Percentiles rank a stretch among this genome's conserved stretches.
These are phyloP conservation scores for Rafetus swinhoei DNA, from an alignment of 2,113 vertebrate genomes.

Conservation along the genomic window DNA sequence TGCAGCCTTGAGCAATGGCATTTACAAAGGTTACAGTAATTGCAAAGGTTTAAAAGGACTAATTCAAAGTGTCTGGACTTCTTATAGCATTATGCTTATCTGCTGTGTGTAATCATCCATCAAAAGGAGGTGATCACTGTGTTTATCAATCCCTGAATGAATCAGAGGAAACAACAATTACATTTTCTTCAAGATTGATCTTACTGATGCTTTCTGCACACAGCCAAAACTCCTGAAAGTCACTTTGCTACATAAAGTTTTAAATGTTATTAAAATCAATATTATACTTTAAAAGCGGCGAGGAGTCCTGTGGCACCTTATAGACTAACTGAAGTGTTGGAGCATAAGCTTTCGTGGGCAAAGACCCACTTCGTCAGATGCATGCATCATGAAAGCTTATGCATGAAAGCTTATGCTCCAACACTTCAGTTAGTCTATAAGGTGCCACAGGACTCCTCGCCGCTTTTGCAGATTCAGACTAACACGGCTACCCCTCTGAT, in stretches of 20 bases:
- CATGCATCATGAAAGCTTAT: too few relatives aligned
- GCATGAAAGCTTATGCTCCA: too few relatives aligned
- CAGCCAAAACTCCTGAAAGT: conserved; percentile 44
- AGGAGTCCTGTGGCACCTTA: too few relatives aligned
- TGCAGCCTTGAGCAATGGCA: conserved; percentile 13
- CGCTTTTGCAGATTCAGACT: too few relatives aligned
- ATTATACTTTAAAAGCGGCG: background rate
- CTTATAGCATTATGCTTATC: conserved; percentile 58
- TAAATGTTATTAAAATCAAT: conserved; percentile 40
- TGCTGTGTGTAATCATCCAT: conserved; percentile 32
- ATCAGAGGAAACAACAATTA: conserved; percentile 58
- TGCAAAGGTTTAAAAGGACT: conserved; percentile 46
- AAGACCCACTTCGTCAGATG: too few relatives aligned
- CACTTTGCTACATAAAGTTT: conserved; percentile 43
- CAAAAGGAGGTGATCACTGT: conserved; percentile 49
- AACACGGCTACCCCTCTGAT: too few relatives aligned
- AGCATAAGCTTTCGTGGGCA: too few relatives aligned
- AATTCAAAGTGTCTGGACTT: conserved; percentile 54
- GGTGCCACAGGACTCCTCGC: too few relatives aligned
- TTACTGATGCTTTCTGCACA: conserved; percentile 30
- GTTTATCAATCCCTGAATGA: conserved; percentile 36
- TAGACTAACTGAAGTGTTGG: too few relatives aligned
- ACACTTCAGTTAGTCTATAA: too few relatives aligned
- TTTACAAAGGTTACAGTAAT: conserved; percentile 65
- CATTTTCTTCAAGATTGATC: conserved; percentile 49